A percentile compares a stretch with the other conserved stretches of the same genome.
Conservation (phyloP, 2,888 invertebrate species). For the Petrophora chlorosata region DNA sequence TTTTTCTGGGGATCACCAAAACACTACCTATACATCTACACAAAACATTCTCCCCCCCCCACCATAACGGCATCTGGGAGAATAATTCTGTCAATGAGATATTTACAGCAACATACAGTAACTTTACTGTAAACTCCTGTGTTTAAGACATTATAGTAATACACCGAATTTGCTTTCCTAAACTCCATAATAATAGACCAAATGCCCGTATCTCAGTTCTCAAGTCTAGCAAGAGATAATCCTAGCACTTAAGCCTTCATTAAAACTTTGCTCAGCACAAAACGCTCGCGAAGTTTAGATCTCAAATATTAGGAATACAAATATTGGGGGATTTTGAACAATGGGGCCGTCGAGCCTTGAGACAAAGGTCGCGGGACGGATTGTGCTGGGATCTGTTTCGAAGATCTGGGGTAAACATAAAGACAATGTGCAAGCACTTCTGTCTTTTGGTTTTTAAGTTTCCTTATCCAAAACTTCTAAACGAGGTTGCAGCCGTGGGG, state of each 20-base stretch:
- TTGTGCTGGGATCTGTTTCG: background rate
- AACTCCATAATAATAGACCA: constrained; percentile 13
- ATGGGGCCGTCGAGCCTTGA: constrained; percentile 8
- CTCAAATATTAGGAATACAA: constrained; percentile 24
- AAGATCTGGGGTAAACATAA: constrained; percentile 28
- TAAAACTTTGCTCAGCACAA: constrained; percentile 24
- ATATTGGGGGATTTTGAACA: constrained; percentile 17
- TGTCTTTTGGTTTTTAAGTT: too few relatives aligned
- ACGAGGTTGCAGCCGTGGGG: too few relatives aligned
- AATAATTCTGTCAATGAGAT: too few relatives aligned
- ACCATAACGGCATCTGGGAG: too few relatives aligned
- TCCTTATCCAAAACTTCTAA: too few relatives aligned
- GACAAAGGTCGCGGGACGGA: constrained; percentile 7
- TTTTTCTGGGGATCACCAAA: too few relatives aligned
- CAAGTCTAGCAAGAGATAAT: constrained; percentile 26
- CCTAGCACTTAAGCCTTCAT: constrained; percentile 24
- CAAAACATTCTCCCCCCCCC: too few relatives aligned
- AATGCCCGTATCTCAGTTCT: constrained; percentile 16
- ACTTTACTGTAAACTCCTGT: background rate
- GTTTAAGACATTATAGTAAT: too few relatives aligned
- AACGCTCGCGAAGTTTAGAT: constrained; percentile 17
- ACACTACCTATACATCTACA: too few relatives aligned
- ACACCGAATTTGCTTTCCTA: constrained; percentile 2
- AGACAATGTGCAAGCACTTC: constrained; percentile 30
- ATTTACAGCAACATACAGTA: too few relatives aligned